Base-by-base conservation (phyloP, 2,113 vertebrate species). In the Speoplatyrhinus poulsoni region DNA sequence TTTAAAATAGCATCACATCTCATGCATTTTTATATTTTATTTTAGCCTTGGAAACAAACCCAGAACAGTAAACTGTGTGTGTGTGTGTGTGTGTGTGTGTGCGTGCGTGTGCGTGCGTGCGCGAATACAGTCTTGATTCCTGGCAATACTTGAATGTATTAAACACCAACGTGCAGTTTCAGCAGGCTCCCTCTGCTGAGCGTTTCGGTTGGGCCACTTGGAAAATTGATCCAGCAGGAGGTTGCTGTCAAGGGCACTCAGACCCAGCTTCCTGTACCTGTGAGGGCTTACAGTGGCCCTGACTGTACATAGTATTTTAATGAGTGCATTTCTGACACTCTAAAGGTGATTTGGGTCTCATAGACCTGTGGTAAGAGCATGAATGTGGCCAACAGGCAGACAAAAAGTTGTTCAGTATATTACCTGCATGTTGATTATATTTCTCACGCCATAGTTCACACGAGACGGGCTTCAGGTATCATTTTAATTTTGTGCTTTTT, bases 231-330 rank as follows among this genome's bases (percentile, higher is more conserved):
- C 77, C 81, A 82, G 60, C 55, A 73, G 63, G 67, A 72, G 80
- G 68, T 67, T 76, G 70, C 69, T 12, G 55, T 69, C 48, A 80
- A 87, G 76, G 78, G 69, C 77, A 65, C 82, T 82, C 68, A 9
- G 6, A 55, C 16, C 46, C 10, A 72, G 70, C 79, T 60, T 46
- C 70, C 74, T 41, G 32, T 46, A 70, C 72, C 69, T 69, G 59
- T 26, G 62, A 62, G 67, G 70, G 73, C 77, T 82, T 70, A 60
- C 52, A 82, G 80, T 72, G 63, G 69, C 78, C 78, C 81, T 87
- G 74, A 77, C 50, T 94, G 92, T 94, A 92, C 65, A 93, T 92
- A 92, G 67, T 87, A 86, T 87, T 84, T 88, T 89, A 86, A 88
- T 82, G 86, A 87, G 91, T 90, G 88, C 87, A 72, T 89, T 85